phyloP scores from a whole-genome alignment of 1,140 invertebrate genomes.

The Neodiprion virginianus region DNA sequence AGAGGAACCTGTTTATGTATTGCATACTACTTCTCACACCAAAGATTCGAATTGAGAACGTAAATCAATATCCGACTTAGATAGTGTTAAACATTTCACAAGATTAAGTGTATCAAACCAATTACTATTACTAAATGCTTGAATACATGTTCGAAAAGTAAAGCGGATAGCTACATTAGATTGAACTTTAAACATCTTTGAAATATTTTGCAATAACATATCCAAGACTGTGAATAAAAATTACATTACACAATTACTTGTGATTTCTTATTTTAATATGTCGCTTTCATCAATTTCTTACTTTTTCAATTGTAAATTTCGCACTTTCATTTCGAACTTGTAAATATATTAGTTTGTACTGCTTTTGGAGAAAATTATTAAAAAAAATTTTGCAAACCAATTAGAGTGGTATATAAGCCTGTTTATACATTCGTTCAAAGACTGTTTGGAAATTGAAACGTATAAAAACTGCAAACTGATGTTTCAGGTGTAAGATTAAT shows the following conservation, averaged over 20 bases:
- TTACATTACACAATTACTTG: neutral
- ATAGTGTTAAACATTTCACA: neutral
- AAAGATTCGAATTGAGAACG: neutral
- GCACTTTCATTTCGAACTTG: too few relatives aligned
- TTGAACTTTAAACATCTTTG: neutral
- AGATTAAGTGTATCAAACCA: neutral
- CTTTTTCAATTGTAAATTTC: too few relatives aligned
- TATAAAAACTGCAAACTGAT: too few relatives aligned
- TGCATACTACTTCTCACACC: neutral
- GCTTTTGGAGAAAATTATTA: too few relatives aligned
- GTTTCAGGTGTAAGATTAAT: too few relatives aligned
- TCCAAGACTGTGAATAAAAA: neutral
- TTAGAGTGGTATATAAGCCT: too few relatives aligned
- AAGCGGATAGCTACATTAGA: neutral
- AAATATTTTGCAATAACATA: neutral
- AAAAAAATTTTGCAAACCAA: too few relatives aligned
- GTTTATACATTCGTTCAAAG: too few relatives aligned
- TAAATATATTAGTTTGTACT: too few relatives aligned
- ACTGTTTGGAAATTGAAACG: too few relatives aligned
- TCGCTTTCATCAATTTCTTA: neutral
- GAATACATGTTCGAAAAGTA: too few relatives aligned
- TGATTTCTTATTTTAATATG: neutral
- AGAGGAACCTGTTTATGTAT: constrained; percentile 6
- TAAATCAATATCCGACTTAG: neutral
- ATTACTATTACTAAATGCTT: neutral